Percentiles rank a stretch among this genome's conserved stretches.
Evolutionary conservation across 2,797 vertebrate species (phyloP).

Genomic region (Champsocephalus gunnari): DNA sequence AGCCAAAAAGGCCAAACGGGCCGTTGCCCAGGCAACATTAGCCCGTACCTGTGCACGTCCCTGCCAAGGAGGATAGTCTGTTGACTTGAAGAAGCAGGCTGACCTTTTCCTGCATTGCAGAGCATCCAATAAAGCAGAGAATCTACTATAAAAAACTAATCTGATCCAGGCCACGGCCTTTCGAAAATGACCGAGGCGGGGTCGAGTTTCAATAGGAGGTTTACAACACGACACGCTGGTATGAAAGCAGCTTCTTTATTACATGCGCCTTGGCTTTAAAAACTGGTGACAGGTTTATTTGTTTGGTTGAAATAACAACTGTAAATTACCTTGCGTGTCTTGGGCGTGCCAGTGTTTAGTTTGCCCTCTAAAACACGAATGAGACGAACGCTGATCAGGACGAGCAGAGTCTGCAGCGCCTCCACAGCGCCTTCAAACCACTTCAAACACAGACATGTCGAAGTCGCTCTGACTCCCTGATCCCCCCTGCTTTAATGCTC

Average conservation of each 20-base stretch:
- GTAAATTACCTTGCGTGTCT: neutral
- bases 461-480: constrained; percentile 35
- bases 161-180: constrained; percentile 2
- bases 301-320: neutral
- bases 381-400: neutral
- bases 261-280: constrained; percentile 15
- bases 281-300: neutral
- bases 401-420: constrained; percentile 1
- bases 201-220: constrained; percentile 14
- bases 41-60: too few relatives aligned
- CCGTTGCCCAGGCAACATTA: too few relatives aligned
- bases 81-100: neutral
- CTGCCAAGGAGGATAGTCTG: too few relatives aligned
- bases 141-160: constrained; percentile 20
- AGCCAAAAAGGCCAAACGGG: too few relatives aligned
- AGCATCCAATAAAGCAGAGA: neutral
- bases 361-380: neutral
- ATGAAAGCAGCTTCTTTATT: constrained; percentile 7
- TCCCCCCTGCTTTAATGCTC: constrained; percentile 48
- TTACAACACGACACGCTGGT: constrained; percentile 33
- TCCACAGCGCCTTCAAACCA: constrained; percentile 19
- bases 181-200: constrained; percentile 19
- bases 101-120: neutral
- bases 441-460: constrained; percentile 42
- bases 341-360: neutral